Evolutionary conservation across 2,888 invertebrate species (phyloP), one percentile per base, ranked within the genome.

Genomic region (Epinotia brunnichana): DNA sequence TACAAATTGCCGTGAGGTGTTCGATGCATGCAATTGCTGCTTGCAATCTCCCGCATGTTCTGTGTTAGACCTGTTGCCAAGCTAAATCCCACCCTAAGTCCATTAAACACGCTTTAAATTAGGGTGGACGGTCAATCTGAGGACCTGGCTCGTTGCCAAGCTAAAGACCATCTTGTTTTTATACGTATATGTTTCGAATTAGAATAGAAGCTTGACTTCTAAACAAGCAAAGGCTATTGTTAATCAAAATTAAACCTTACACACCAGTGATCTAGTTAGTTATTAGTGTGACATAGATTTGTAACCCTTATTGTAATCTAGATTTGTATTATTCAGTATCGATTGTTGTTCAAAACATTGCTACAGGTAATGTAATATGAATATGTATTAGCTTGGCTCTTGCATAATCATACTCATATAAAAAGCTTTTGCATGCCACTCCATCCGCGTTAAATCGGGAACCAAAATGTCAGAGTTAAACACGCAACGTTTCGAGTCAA

Each of bases 1-100:
- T 44, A 64, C 64, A 63, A 64, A 70, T 70, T 64, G 57, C 70
- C 70, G 57, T 70, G 70, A 70, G 63, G 63, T 64, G 64, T 69
- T 69, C 70, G 51, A 70, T 70, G 70, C 61, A 69, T 69, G 69
- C 39, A 44, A 63, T 59, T 70, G 51, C 15, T 39, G 51, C 39
- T 57, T 51, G 51, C 70, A 64, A 70, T 70, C 56, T 41, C 51
- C 41, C 53, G 24, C 56, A 29, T 54, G 29, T 29, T 44, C 56
- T n/a, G 53, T n/a, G 17, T 11, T 39, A 21, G 11, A 5, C 9
- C 48, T 17, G 2, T 5, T 54, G 69, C 54, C 29, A n/a, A 56
- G 44, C 29, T 3, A 41, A 66, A 21, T 24, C n/a, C 41, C 24
- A 56, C 54, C 54, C 41, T 66, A 41, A 41, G 10, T 41, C 41